Base-by-base conservation (phyloP, 2,888 invertebrate genomes). In the Nemurella pictetii region DNA sequence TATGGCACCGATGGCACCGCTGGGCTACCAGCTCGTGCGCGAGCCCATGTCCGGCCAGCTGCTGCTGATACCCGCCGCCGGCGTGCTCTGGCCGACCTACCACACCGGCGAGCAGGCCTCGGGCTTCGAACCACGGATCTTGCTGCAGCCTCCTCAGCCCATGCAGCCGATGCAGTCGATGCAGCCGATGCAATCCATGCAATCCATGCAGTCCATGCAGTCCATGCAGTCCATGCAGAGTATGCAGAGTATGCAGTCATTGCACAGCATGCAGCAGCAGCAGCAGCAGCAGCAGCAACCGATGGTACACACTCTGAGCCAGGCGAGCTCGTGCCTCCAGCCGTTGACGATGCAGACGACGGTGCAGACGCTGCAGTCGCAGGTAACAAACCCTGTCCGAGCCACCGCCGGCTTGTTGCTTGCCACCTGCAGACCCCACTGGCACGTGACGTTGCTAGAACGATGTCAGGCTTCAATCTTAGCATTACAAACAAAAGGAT, bases 11-110 rank as follows among this genome's bases (percentile, higher is more conserved):
- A 89, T 93, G 89, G 94, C 92, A 89, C 95, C 95, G 85, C 94
- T 96, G 85, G 97, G 97, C 85, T 96, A 95, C 90, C 97, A 97
- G 91, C 92, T 97, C 89, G 95, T 96, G 83, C 93, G 97, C 87
- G 97, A 97, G 90, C 96, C 97, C 35, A 93, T 95, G 28, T 95
- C 96, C 2, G 97, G 97, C 80, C 96, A 96, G 88, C 92, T 96
- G 86, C 93, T 96, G 87, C 93, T 96, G 87, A 92, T 96, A 88
- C 96, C 96, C 80, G 93, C 96, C 72, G 93, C 95, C 80, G 93
- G 94, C 90, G 94, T 95, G 78, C 93, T 95, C 27, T 95, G 95
- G 95, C 95, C 95, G 73, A 94, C 94, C 88, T 93, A 95, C 89
- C 90, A 91, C 84, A 92, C 92, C 88, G 89, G 90, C 78, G 89